Conservation (phyloP, 2,888 invertebrate species). For the Axea sp. region DNA sequence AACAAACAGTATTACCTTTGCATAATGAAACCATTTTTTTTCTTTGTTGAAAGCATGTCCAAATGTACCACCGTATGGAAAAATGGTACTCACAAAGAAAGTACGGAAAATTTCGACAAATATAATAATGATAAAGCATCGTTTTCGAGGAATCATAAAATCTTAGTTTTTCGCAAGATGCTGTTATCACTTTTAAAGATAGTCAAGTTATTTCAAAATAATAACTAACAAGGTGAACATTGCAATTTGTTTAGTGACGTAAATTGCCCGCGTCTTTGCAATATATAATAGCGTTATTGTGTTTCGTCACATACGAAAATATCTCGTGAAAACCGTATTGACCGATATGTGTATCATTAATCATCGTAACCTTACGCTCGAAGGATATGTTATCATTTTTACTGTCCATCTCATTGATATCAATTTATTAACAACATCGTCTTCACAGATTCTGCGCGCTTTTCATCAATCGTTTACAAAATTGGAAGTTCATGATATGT, state of each 20-base stretch:
- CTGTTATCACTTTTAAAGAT: slow-evolving; percentile 22
- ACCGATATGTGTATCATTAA: slow-evolving; percentile 44
- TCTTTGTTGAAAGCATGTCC: too few species aligned
- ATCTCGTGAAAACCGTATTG: slow-evolving; percentile 7
- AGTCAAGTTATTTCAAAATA: slow-evolving; percentile 5
- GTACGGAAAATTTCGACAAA: slow-evolving; percentile 35
- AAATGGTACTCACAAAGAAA: too few species aligned
- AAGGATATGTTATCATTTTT: slow-evolving; percentile 48
- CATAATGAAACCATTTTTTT: too few species aligned
- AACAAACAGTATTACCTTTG: background rate
- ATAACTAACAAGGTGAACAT: too few species aligned
- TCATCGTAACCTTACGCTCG: slow-evolving; percentile 34
- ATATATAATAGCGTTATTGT: background rate
- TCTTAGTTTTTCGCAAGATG: slow-evolving; percentile 1
- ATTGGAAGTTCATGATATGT: slow-evolving; percentile 38
- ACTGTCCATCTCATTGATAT: slow-evolving; percentile 39
- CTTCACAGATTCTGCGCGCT: slow-evolving; percentile 1
- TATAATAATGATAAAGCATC: slow-evolving; percentile 38
- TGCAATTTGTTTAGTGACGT: too few species aligned
- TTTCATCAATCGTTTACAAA: slow-evolving; percentile 20
- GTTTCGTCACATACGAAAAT: slow-evolving; percentile 3
- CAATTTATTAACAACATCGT: slow-evolving; percentile 20
- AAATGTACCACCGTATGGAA: too few species aligned
- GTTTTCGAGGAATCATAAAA: slow-evolving; percentile 13
- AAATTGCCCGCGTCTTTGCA: background rate